These are phyloP conservation scores for Oscheius myriophilus DNA, from an alignment of 2,888 invertebrate genomes.

Conservation along the genomic window DNA sequence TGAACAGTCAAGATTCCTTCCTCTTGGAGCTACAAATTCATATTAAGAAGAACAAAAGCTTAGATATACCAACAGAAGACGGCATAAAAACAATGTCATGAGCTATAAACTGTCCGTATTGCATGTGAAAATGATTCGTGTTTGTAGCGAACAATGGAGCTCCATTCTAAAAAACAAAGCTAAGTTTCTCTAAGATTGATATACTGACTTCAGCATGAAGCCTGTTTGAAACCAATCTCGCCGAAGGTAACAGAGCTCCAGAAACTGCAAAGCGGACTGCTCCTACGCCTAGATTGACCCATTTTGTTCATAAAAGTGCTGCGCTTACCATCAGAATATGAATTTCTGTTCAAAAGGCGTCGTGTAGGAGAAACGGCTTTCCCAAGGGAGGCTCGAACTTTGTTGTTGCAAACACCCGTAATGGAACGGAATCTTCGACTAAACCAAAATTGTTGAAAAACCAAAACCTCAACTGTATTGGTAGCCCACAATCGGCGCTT, in stretches of 20 bases:
- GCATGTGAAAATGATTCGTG: slow-evolving; percentile 78
- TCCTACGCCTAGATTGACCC: slow-evolving; percentile 18
- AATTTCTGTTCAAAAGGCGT: slow-evolving; percentile 81
- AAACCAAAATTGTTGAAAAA: neutral
- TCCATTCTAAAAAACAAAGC: neutral
- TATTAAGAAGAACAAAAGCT: neutral
- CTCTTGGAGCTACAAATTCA: slow-evolving; percentile 36
- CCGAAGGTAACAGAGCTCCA: slow-evolving; percentile 38
- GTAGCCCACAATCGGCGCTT: neutral
- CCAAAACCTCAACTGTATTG: neutral
- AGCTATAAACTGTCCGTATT: slow-evolving; percentile 89
- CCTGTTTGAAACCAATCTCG: slow-evolving; percentile 43
- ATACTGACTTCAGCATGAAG: slow-evolving; percentile 32
- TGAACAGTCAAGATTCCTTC: slow-evolving; percentile 51
- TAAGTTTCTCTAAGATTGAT: no score
- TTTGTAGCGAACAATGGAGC: neutral
- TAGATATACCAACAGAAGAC: slow-evolving; percentile 72
- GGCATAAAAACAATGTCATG: slow-evolving; percentile 93
- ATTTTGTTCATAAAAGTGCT: slow-evolving; percentile 24
- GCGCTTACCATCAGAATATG: slow-evolving; percentile 75
- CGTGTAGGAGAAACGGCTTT: slow-evolving; percentile 84
- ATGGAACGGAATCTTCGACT: slow-evolving; percentile 42
- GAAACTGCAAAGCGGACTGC: neutral
- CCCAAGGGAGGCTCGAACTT: slow-evolving; percentile 82
- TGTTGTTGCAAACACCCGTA: slow-evolving; percentile 90